A percentile compares a stretch with the other conserved stretches of the same genome.
phyloP scores from a whole-genome alignment of 2,888 invertebrate species.

The Drosophila nigricruria region DNA sequence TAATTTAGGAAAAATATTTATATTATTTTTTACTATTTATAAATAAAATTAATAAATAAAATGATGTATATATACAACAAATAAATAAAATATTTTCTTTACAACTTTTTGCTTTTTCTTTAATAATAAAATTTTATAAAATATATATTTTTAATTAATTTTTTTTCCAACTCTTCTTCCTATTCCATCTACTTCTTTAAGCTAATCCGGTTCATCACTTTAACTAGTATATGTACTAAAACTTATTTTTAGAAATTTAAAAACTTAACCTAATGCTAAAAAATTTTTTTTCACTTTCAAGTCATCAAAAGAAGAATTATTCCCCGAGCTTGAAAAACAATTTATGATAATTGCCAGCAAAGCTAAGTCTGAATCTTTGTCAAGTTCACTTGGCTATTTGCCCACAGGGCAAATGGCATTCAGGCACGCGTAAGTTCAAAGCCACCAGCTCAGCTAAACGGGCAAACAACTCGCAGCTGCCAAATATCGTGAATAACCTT shows the following conservation, averaged over 20 bases:
- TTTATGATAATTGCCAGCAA: constrained; percentile 6
- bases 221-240: background rate
- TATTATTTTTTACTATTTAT: no score
- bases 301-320: constrained; percentile 6
- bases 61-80: no score
- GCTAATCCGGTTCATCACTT: background rate
- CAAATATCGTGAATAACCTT: constrained; percentile 59
- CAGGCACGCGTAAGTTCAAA: constrained; percentile 50
- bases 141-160: no score
- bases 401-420: constrained; percentile 48
- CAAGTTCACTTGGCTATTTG: constrained; percentile 47
- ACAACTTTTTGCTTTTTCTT: no score
- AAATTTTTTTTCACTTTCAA: background rate
- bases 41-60: no score
- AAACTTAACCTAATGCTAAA: background rate
- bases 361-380: constrained; percentile 8
- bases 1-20: no score
- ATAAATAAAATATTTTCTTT: no score
- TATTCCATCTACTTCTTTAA: background rate
- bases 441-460: constrained; percentile 48
- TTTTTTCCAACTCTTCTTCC: background rate
- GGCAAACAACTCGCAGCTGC: constrained; percentile 23
- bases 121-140: no score
- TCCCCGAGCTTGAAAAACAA: constrained; percentile 7
- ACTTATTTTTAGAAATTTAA: background rate